Evolutionary conservation across 1,140 invertebrate species (phyloP).

Genomic region (Atopsyche davidsoni): DNA sequence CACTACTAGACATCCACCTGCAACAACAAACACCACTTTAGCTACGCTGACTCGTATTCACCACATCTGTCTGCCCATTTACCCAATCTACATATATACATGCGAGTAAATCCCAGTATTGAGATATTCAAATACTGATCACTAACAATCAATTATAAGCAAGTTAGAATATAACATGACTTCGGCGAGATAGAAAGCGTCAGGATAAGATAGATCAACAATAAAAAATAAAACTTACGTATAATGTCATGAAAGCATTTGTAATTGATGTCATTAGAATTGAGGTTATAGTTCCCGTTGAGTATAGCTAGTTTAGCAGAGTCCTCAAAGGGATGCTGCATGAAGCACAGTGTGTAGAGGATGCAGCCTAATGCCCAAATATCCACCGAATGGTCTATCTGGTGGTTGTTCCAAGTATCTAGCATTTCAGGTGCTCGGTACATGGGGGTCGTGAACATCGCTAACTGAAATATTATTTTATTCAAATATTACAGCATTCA

Average conservation of each 20-base stretch:
- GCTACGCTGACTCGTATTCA: no score
- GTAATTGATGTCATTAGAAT: conserved; percentile 72
- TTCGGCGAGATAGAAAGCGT: no score
- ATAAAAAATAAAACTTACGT: conserved; percentile 53
- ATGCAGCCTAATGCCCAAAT: conserved; percentile 98
- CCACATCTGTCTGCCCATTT: no score
- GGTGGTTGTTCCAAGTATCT: conserved; percentile 95
- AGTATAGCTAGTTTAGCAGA: conserved; percentile 91
- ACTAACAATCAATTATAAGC: no score
- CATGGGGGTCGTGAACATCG: conserved; percentile 78
- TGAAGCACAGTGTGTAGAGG: conserved; percentile 86
- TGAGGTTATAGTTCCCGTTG: conserved; percentile 90
- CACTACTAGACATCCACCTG: conserved; percentile 75
- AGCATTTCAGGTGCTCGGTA: conserved; percentile 93
- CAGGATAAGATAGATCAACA: conserved; percentile 18
- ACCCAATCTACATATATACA: no score
- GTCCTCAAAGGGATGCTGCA: conserved; percentile 96
- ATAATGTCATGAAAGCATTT: conserved; percentile 88
- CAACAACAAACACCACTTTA: conserved; percentile 9
- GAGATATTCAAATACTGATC: no score
- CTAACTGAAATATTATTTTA: conserved; percentile 44
- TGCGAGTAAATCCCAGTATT: no score
- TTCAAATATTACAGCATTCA: conserved; percentile 13
- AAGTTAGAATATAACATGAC: no score
- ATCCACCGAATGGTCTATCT: conserved; percentile 83